Evolutionary conservation across 2,888 invertebrate species (phyloP), one percentile per base, ranked within the genome.

Genomic region (Rutpela maculata): DNA sequence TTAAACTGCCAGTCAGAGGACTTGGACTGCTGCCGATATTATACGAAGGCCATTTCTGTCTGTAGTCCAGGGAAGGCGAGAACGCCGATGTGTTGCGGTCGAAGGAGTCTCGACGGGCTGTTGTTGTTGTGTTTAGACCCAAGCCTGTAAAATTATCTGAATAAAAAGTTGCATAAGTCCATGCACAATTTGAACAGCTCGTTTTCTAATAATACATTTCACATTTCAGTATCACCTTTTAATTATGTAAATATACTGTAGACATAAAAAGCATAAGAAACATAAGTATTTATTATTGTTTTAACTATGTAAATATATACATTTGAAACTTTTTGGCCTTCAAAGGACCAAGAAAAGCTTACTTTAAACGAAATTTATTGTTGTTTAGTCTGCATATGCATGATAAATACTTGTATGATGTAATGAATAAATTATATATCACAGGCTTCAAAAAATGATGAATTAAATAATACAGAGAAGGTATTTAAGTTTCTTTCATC

Each of bases 51-150:
- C 92, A 92, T 89, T 92, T 90, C 66, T 89, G 89, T 87, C 92
- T 92, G 89, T 94, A 95, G 87, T 95, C 94, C 86, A 95, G 90
- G 80, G 94, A 94, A 74, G 95, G 95, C 82, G 94, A 95, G 88
- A 95, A 95, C 81, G 94, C 94, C 76, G 95, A 95, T 84, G 94
- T 94, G 87, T 94, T 94, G 83, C 95, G 92, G 88, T 95, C 94
- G 90, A 95, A 95, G 31, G 95, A 95, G 89, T 96, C 96, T 80
- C 95, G 92, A 84, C 95, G 92, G 76, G 94, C 95, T 79, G 93
- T 92, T 85, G 93, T 92, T 75, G 94, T 93, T 83, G 93, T 93
- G 89, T 92, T 93, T 86, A 93, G 90, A 78, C 93, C 93, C 83
- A 94, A 90, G 87, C 93, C 93, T 92, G 90, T 73, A 79, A 85